Percentiles rank a stretch among this genome's conserved stretches.
Evolutionary conservation across 2,113 vertebrate species (phyloP).

Genomic region (Prolemur simus): DNA sequence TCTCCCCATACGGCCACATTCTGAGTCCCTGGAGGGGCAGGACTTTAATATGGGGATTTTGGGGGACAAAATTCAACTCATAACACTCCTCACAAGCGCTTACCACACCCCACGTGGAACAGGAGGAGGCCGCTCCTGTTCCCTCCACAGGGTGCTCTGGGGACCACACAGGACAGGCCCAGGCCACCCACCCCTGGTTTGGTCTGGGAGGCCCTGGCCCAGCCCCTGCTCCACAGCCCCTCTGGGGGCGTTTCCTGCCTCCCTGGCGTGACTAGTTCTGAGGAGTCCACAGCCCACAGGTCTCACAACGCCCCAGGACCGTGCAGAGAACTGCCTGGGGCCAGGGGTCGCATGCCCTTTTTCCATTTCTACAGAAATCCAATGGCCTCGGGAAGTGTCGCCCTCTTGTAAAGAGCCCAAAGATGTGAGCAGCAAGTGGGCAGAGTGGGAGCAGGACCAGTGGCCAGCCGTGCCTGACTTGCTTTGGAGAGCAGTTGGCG

Average conservation of each 20-base stretch:
- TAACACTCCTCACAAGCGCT: background rate
- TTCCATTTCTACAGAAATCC: background rate
- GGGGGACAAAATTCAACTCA: background rate
- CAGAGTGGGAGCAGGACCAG: background rate
- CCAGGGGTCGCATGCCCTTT: background rate
- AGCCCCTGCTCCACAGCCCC: background rate
- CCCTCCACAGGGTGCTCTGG: background rate
- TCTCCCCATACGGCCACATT: background rate
- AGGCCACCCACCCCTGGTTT: background rate
- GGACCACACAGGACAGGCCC: background rate
- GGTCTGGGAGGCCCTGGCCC: background rate
- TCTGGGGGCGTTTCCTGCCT: background rate
- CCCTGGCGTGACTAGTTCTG: background rate
- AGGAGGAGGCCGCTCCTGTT: background rate
- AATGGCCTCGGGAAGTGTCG: background rate
- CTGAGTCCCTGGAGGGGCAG: background rate
- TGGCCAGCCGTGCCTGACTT: background rate
- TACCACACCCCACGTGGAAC: rapidly evolving
- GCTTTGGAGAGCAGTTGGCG: no score
- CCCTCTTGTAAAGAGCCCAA: background rate
- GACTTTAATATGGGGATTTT: background rate
- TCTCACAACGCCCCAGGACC: background rate
- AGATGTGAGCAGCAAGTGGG: background rate
- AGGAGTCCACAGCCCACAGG: background rate
- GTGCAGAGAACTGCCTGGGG: background rate